Conservation (phyloP, 2,888 invertebrate species). For the Cryptocephalus moraei region DNA sequence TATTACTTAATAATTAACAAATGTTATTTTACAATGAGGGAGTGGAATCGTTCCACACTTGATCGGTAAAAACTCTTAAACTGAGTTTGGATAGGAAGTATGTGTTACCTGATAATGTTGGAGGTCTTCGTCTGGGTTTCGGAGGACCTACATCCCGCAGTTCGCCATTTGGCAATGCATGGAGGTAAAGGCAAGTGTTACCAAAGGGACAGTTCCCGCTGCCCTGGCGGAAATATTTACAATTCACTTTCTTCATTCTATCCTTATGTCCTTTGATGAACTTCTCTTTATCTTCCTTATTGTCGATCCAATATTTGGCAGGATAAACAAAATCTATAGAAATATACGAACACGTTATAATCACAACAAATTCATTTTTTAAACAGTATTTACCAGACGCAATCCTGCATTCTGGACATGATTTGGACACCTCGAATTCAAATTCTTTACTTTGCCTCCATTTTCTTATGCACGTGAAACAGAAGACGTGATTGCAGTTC, state of each 20-base stretch:
- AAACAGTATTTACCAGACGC: constrained; percentile 13
- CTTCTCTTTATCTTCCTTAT: constrained; percentile 61
- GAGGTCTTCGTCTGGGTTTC: constrained; percentile 11
- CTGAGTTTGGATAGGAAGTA: not conserved
- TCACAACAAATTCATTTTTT: too few relatives aligned
- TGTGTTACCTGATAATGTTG: not conserved
- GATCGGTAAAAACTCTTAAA: too few relatives aligned
- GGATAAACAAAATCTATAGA: constrained; percentile 62
- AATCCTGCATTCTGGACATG: constrained; percentile 22
- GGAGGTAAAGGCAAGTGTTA: constrained; percentile 71
- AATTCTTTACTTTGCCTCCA: constrained; percentile 23
- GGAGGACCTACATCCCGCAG: constrained; percentile 50
- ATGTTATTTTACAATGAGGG: too few relatives aligned
- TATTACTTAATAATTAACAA: too few relatives aligned
- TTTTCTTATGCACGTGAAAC: constrained; percentile 21
- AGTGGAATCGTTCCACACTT: too few relatives aligned
- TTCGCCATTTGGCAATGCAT: constrained; percentile 62
- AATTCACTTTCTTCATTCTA: constrained; percentile 48
- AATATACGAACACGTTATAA: not conserved
- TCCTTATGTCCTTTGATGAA: constrained; percentile 59
- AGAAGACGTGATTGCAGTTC: constrained; percentile 23
- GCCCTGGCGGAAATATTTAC: constrained; percentile 69
- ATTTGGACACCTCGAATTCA: constrained; percentile 19
- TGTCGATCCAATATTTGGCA: constrained; percentile 66
- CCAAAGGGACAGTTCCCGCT: constrained; percentile 71